phyloP scores from a whole-genome alignment of 1,140 invertebrate genomes.

The Drosophila tropicalis region DNA sequence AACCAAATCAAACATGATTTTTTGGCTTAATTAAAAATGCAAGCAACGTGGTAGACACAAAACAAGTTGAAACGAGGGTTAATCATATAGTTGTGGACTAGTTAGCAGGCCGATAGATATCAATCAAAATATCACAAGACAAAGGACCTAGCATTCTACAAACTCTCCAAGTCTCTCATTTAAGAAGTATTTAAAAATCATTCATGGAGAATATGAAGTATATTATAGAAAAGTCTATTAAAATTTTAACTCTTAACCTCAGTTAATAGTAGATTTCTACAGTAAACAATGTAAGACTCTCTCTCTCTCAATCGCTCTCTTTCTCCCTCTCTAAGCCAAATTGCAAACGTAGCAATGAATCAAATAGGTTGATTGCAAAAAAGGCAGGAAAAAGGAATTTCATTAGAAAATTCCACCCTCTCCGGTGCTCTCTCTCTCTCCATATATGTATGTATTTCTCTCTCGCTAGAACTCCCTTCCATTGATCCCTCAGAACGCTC shows the following conservation, averaged over 20 bases:
- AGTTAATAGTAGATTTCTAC: no score
- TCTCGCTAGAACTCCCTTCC: background rate
- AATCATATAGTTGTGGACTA: background rate
- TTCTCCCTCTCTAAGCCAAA: background rate
- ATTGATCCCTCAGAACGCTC: background rate
- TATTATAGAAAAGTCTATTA: no score
- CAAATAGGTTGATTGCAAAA: slow-evolving; percentile 7
- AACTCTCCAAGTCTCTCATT: no score
- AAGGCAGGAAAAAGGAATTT: slow-evolving; percentile 27
- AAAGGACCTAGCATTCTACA: no score
- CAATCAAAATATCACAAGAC: no score
- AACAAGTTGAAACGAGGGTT: slow-evolving; percentile 1
- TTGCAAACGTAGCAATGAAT: background rate
- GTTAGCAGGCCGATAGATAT: slow-evolving; percentile 9
- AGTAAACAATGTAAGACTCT: no score
- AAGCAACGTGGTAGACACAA: slow-evolving; percentile 38
- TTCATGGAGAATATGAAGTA: no score
- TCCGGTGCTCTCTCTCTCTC: slow-evolving; percentile 17
- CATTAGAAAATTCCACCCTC: slow-evolving; percentile 35
- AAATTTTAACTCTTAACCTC: no score
- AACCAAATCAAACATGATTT: slow-evolving; percentile 40
- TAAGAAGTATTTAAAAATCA: no score
- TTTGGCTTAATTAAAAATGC: slow-evolving; percentile 62
- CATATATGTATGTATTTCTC: no score
- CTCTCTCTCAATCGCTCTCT: no score